Evolutionary conservation across 2,888 invertebrate species (phyloP), one percentile per base, ranked within the genome.

Genomic region (Ceramica pisi): DNA sequence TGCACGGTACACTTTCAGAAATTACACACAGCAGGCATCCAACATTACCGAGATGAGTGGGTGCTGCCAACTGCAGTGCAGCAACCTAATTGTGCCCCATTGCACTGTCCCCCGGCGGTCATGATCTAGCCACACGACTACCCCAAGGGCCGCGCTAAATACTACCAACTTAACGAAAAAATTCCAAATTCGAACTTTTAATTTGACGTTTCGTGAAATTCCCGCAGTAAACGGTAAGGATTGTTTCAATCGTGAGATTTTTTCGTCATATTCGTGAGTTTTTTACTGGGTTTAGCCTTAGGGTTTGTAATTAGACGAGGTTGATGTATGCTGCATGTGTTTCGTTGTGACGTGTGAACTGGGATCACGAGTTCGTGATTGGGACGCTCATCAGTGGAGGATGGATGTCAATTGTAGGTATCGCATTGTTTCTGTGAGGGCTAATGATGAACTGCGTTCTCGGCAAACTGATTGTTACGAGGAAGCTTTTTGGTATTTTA

Each of bases 91-190:
- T 92, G 91, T 82, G 86, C 84, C 84, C 86, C 86, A 85, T 83
- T 86, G 80, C 85, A 82, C 81, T 89, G 91, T 91, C 92, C 90
- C 81, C 83, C 75, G 92, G 92, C 92, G 80, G 88, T 92, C 92
- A 91, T 91, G 92, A 90, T 78, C 91, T 89, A 90, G 88, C 87
- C 80, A 78, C 86, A 82, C 82, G 83, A 81, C 78, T 83, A 77
- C 83, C 87, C 88, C 65, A 82, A 78, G 84, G 89, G 86, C 86
- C 83, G 73, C 67, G 65, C 90, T 86, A 86, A 84, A 86, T 82
- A 84, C 71, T 78, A 66, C 65, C 71, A 71, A 80, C 76, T 59
- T 74, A 81, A 68, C 81, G 62, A 64, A 80, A 81, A 72, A 59
- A 67, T 68, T 76, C 71, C 38, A 73, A 81, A 74, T 84, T 82